Evolutionary conservation across 1,140 invertebrate species (phyloP), one percentile per base, ranked within the genome.

Genomic region (Nomia melanderi): DNA sequence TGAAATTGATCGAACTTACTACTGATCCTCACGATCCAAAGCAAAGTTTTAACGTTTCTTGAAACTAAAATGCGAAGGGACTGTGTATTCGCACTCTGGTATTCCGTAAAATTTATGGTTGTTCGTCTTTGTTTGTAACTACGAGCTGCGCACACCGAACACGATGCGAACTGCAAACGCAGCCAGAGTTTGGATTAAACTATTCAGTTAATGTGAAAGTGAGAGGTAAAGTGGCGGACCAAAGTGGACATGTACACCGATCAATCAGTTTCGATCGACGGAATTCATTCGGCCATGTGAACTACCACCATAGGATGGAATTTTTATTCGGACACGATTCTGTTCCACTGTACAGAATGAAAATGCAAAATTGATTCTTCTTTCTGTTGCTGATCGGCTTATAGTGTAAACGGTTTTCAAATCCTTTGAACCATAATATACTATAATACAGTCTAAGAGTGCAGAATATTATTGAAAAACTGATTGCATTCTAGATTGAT

Each of bases 1-100:
- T 44, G 54, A 70, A 70, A 70, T 70, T 59, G 67, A 59, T 70
- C 36, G 25, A 31, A 47, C 36, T 44, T 59, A 6, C 23, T 5
- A 31, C 29, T 8, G 36, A 66, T 66, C 39, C 67, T 17, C 1
- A 23, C 20, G 36, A 44, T 59, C 67, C 36, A n/a, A 5, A 14
- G 25, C 5, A 54, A n/a, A 57, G 20, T 44, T 44, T 59, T 54
- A 57, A 57, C 47, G 31, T 36, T 39, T 67, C 27, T 23, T 23
- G 29, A 4, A 4, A 9, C 41, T 6, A 14, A 2, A 29, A 12
- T 4, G 2, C 25, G 0, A 5, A 66, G 4, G 20, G 44, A 17
- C 2, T 29, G 0, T 2, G 6, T 7, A 17, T 20, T 7, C n/a
- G 2, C 47, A n/a, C n/a, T n/a, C n/a, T n/a, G n/a, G 17, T n/a